Conservation (phyloP, 2,888 invertebrate species). For the Drosophila pullipes region DNA sequence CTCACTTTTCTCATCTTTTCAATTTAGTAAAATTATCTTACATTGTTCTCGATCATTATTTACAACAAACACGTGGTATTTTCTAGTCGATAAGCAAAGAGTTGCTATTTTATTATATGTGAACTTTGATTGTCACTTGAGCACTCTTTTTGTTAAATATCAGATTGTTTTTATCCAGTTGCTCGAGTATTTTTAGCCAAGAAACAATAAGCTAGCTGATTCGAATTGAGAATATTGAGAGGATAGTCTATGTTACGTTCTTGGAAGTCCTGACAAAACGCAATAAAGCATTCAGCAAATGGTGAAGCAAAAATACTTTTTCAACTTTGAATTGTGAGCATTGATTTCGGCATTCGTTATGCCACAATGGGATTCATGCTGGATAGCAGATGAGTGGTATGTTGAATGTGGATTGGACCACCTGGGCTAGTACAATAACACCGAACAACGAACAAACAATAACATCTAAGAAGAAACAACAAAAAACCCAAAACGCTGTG, state of each 20-base stretch:
- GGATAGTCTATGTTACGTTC: conserved; percentile 5
- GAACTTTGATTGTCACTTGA: conserved; percentile 7
- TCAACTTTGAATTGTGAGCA: conserved; percentile 46
- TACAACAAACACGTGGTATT: background rate
- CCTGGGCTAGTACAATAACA: conserved; percentile 24
- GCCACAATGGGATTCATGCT: conserved; percentile 31
- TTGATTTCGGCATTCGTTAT: conserved; percentile 30
- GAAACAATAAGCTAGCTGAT: background rate
- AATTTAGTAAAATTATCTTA: background rate
- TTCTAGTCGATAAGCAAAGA: background rate
- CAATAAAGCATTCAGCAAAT: conserved; percentile 26
- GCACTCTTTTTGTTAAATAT: background rate
- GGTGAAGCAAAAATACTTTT: conserved; percentile 19
- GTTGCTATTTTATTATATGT: background rate
- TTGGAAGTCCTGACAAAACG: conserved; percentile 6
- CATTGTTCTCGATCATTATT: background rate
- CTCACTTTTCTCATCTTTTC: background rate
- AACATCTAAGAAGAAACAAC: conserved; percentile 1
- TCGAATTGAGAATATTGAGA: background rate
- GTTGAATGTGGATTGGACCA: conserved; percentile 16
- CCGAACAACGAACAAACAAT: background rate
- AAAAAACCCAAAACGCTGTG: background rate
- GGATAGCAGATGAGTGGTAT: conserved; percentile 1
- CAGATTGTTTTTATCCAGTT: background rate
- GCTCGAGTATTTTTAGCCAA: background rate